Base-by-base conservation (phyloP, 2,113 vertebrate genomes). In the Alethe castanea region DNA sequence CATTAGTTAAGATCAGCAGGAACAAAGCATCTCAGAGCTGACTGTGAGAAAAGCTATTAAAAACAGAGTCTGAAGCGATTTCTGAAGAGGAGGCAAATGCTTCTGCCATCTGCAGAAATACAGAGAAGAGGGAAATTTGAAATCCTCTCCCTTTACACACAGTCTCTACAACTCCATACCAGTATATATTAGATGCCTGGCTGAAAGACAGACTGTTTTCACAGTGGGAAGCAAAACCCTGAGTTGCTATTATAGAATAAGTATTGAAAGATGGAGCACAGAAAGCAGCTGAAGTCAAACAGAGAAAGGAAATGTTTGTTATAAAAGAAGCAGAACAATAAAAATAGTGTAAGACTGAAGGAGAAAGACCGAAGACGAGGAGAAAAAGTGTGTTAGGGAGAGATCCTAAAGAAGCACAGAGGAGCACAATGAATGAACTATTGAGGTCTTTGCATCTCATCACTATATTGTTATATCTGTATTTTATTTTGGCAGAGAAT, bases 121-220 rank as follows among this genome's bases (percentile, higher is more conserved):
- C 18, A 66, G 60, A 84, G 66, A 80, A 73, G 96, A 94, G 92
- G 95, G 94, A 97, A 93, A 94, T 94, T 95, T 95, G 78, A 97
- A 97, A 80, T 36, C 28, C 22, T 76, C 38, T 88, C 11, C 48
- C 23, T 86, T 67, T 36, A 53, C 20, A 26, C 16, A 36, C 20
- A 47, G 33, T 59, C 28, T 81, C 42, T 60, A 17, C 38, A 50
- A 31, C 25, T 82, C 60, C 33, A 42, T 23, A 47, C 38, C 14
- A 33, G 25, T 20, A 54, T 48, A 35, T 53, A 50, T 86, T 56
- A 67, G 50, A 44, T 82, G 19, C 24, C 44, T 70, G 35, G 18
- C 53, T 79, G 42, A 71, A 50, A 77, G 33, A 61, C 26, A 36
- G 59, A 36, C 60, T 83, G 16, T 83, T 93, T 70, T 78, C 52